These are phyloP conservation scores for Mustela erminea DNA, from an alignment of 2,797 vertebrate species.

Conservation along the genomic window DNA sequence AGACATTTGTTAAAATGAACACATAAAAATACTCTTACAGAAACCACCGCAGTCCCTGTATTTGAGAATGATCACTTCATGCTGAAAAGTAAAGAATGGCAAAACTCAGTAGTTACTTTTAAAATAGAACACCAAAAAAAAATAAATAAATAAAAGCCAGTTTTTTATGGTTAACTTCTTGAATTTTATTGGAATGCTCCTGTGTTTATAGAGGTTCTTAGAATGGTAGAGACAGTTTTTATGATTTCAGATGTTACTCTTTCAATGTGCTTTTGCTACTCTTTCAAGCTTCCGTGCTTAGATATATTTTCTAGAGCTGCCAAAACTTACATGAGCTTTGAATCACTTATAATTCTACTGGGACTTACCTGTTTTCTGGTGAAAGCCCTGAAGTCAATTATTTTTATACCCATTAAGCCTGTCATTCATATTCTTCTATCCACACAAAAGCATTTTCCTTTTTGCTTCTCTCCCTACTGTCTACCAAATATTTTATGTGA, in stretches of 20 bases:
- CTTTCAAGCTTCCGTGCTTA: not conserved
- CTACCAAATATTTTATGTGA: not conserved
- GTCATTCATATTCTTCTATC: not conserved
- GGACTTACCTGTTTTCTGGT: constrained; percentile 8
- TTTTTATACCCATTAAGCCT: not conserved
- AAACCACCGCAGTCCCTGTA: not conserved
- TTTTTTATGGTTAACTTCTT: not conserved
- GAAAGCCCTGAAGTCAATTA: not conserved
- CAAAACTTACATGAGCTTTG: constrained; percentile 1
- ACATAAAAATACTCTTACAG: not conserved
- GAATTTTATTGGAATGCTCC: not conserved
- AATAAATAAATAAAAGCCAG: not conserved
- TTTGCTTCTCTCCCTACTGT: not conserved
- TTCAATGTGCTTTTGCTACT: not conserved
- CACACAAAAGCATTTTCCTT: constrained; percentile 41
- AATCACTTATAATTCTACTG: constrained; percentile 7
- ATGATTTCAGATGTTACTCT: not conserved
- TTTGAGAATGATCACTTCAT: constrained; percentile 16
- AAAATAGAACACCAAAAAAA: not conserved
- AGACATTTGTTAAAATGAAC: not conserved
- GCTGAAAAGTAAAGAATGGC: not conserved
- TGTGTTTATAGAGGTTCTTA: not conserved
- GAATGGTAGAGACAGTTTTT: not conserved
- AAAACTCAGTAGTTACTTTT: not conserved
- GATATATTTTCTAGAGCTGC: not conserved